phyloP scores from a whole-genome alignment of 2,113 vertebrate species.

The Erinaceus europaeus region DNA sequence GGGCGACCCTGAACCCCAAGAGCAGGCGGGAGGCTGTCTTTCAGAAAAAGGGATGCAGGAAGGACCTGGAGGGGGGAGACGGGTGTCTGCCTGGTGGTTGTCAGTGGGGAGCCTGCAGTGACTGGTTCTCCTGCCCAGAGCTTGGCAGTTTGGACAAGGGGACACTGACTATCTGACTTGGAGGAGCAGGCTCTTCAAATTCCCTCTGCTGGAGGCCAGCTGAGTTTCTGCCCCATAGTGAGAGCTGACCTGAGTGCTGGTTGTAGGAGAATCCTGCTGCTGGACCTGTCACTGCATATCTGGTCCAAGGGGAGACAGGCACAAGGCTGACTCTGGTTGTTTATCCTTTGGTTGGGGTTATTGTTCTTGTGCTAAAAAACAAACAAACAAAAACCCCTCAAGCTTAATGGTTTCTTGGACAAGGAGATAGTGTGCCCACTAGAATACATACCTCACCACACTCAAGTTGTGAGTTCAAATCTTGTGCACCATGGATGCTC shows the following conservation, averaged over 20 bases:
- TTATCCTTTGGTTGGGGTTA: too few species aligned
- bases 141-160: not conserved
- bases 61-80: not conserved
- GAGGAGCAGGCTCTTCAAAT: not conserved
- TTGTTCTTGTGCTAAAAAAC: too few species aligned
- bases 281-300: too few species aligned
- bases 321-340: too few species aligned
- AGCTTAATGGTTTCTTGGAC: too few species aligned
- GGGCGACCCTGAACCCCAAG: not conserved
- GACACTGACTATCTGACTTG: not conserved
- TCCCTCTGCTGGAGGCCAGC: not conserved
- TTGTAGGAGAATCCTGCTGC: not conserved
- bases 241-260: not conserved
- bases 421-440: too few species aligned
- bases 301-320: too few species aligned
- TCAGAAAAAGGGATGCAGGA: not conserved
- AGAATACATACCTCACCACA: too few species aligned
- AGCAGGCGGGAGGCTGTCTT: not conserved
- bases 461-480: too few species aligned
- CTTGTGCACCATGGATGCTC: too few species aligned
- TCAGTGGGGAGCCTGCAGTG: too few species aligned
- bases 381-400: too few species aligned
- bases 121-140: fast-evolving
- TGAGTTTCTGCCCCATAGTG: not conserved
- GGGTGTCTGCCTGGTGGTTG: not conserved